phyloP scores from a whole-genome alignment of 2,888 invertebrate genomes.

The Plusia festucae region DNA sequence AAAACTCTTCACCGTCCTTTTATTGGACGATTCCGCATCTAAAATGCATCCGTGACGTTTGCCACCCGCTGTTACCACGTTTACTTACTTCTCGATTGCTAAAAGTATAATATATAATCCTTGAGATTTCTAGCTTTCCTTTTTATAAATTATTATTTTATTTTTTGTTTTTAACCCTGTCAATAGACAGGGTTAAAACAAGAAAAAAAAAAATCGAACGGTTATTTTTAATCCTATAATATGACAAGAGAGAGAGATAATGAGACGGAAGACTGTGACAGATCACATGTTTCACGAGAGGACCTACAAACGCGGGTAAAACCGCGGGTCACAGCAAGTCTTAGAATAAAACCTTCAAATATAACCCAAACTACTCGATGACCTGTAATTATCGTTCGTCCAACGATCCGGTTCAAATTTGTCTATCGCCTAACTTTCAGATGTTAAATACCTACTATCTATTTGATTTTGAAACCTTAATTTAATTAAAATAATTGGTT shows the following conservation, averaged over 20 bases:
- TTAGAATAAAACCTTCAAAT: constrained; percentile 36
- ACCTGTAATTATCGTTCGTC: constrained; percentile 44
- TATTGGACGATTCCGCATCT: constrained; percentile 64
- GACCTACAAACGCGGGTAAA: too few species aligned
- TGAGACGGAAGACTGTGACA: too few species aligned
- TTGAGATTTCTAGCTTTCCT: constrained; percentile 42
- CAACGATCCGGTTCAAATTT: constrained; percentile 39
- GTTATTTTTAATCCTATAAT: too few species aligned
- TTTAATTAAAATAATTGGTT: constrained; percentile 27
- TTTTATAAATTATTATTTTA: too few species aligned
- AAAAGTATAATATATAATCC: constrained; percentile 44
- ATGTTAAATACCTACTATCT: constrained; percentile 21
- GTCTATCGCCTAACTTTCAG: constrained; percentile 24
- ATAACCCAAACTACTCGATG: constrained; percentile 32
- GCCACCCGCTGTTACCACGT: constrained; percentile 57
- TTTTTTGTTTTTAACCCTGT: too few species aligned
- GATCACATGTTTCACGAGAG: too few species aligned
- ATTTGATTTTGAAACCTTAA: constrained; percentile 39
- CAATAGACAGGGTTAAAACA: too few species aligned
- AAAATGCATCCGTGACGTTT: constrained; percentile 72
- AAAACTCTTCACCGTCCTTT: constrained; percentile 57
- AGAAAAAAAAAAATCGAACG: too few species aligned
- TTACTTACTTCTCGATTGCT: constrained; percentile 52
- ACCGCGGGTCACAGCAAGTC: too few species aligned
- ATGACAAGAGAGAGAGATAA: too few species aligned